Conservation (phyloP, 2,888 invertebrate genomes). For the Boloria euphrosyne region DNA sequence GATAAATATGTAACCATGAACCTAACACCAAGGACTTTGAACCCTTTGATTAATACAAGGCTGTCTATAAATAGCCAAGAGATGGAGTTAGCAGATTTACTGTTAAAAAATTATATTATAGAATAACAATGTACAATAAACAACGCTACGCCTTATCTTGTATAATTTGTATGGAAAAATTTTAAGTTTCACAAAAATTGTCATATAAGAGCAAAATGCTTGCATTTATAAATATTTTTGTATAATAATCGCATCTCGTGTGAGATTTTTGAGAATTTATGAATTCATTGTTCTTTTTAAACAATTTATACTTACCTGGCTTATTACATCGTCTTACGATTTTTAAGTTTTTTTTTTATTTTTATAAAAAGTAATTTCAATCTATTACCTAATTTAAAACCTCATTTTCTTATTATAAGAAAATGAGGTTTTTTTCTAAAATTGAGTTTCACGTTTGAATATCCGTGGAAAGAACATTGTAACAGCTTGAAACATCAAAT, state of each 20-base stretch:
- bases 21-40: no score
- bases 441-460: background rate
- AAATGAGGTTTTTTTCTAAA: no score
- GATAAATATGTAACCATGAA: no score
- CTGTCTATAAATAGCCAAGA: no score
- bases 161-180: background rate
- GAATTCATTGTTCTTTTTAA: background rate
- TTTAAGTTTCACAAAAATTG: background rate
- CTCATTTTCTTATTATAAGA: no score
- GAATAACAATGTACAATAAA: background rate
- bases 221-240: conserved; percentile 4
- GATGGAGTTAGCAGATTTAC: no score
- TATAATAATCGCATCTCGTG: background rate
- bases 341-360: no score
- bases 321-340: no score
- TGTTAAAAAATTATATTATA: background rate
- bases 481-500: conserved; percentile 2
- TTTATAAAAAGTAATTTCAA: no score
- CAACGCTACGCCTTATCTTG: background rate
- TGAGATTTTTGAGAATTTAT: background rate
- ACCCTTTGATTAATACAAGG: no score
- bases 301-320: no score
- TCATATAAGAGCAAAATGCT: background rate
- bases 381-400: no score
- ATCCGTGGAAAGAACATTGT: background rate